phyloP scores from a whole-genome alignment of 2,888 invertebrate species.

The Thymelicus lineola region DNA sequence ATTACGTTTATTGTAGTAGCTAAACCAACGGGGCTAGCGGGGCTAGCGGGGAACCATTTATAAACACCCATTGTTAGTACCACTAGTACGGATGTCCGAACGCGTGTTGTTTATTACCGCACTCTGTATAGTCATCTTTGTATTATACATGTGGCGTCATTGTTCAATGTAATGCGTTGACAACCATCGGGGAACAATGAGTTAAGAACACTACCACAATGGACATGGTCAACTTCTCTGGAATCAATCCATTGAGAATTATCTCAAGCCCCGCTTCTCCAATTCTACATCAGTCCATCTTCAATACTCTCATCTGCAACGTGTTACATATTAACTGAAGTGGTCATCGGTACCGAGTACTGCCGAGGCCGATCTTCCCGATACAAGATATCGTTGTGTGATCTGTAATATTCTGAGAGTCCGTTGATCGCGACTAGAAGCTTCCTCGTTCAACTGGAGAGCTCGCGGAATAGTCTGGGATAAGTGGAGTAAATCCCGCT shows the following conservation, averaged over 20 bases:
- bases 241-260: too few species aligned
- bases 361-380: not conserved
- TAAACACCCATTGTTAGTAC: slow-evolving; percentile 29
- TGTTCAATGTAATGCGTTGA: too few species aligned
- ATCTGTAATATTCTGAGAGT: slow-evolving; percentile 1
- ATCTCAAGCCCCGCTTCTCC: too few species aligned
- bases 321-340: slow-evolving; percentile 16
- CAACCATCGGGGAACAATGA: too few species aligned
- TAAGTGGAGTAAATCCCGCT: slow-evolving; percentile 32
- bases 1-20: slow-evolving; percentile 25
- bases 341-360: not conserved
- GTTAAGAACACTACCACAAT: too few species aligned
- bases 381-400: slow-evolving; percentile 21
- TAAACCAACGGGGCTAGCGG: too few species aligned
- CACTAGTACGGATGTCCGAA: slow-evolving; percentile 7
- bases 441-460: slow-evolving; percentile 21
- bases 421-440: slow-evolving; percentile 19
- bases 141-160: not conserved
- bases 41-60: slow-evolving; percentile 3
- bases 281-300: not conserved
- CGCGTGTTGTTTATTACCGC: slow-evolving; percentile 12
- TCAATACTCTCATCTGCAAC: not conserved
- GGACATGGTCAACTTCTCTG: too few species aligned
- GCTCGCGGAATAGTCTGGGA: slow-evolving; percentile 11
- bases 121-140: not conserved